phyloP scores from a whole-genome alignment of 2,797 vertebrate genomes.

The Acropternis orthonyx region DNA sequence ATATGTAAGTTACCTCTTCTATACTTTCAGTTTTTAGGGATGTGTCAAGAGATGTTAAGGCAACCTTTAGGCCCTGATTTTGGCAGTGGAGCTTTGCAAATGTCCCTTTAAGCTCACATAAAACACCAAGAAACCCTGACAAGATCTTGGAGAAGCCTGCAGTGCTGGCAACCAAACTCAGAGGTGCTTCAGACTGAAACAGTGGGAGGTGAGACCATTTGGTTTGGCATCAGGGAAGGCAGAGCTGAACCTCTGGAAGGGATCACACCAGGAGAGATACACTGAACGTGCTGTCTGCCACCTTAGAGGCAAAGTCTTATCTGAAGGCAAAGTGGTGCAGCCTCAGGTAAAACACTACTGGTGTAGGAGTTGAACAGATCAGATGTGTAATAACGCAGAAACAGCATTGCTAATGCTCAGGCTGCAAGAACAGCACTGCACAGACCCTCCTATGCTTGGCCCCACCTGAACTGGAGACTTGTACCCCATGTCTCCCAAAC shows the following conservation, averaged over 20 bases:
- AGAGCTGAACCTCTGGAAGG: not conserved
- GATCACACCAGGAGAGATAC: not conserved
- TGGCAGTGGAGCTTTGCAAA: not conserved
- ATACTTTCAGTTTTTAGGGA: not conserved
- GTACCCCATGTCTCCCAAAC: rapidly evolving
- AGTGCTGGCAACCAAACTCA: not conserved
- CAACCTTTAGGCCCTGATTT: not conserved
- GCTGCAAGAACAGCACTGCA: not conserved
- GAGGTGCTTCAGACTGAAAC: not conserved
- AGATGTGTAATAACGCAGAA: not conserved
- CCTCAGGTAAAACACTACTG: not conserved
- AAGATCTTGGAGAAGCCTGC: not conserved
- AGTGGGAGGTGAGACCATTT: not conserved
- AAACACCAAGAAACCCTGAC: not conserved
- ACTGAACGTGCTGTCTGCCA: rapidly evolving
- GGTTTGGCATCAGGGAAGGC: not conserved
- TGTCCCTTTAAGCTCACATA: not conserved
- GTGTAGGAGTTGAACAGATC: not conserved
- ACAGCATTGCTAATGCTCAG: not conserved
- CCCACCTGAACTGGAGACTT: not conserved
- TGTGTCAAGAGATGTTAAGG: not conserved
- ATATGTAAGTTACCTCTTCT: not conserved
- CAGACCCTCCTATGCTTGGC: not conserved
- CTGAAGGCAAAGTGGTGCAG: not conserved
- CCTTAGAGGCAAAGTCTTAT: not conserved